Evolutionary conservation across 2,113 vertebrate species (phyloP).

Genomic region (Saccopteryx bilineata): DNA sequence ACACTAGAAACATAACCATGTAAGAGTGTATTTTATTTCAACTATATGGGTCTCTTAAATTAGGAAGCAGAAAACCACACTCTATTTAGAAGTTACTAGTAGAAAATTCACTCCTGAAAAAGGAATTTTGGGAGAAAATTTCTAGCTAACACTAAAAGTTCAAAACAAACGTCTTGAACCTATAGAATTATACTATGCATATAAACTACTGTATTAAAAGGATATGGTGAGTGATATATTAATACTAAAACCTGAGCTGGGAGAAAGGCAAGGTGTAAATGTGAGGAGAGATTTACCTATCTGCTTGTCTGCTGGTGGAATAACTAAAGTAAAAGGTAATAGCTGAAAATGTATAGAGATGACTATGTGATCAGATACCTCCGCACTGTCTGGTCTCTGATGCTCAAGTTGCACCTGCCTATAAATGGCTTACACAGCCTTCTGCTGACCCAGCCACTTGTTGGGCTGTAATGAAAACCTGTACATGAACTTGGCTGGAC

Average conservation of each 20-base stretch:
- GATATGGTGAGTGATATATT: not conserved
- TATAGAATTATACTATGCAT: not conserved
- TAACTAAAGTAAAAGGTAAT: conserved; percentile 33
- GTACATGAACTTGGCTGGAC: conserved; percentile 93
- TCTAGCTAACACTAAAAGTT: conserved; percentile 12
- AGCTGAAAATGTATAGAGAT: not conserved
- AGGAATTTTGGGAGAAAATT: not conserved
- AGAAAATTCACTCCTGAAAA: conserved; percentile 5
- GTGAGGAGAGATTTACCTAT: not conserved
- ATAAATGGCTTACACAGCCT: conserved; percentile 91
- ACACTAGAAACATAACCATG: not conserved
- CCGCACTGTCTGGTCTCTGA: no score
- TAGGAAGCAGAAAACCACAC: not conserved
- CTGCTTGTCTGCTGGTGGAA: not conserved
- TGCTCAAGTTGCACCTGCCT: no score
- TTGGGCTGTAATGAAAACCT: conserved; percentile 97
- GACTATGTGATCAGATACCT: not conserved
- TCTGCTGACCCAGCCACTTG: conserved; percentile 95
- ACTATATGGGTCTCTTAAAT: not conserved
- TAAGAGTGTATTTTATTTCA: conserved; percentile 27
- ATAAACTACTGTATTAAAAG: conserved; percentile 13
- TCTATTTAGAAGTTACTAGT: conserved; percentile 8
- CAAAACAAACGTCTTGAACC: not conserved
- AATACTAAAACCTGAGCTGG: not conserved
- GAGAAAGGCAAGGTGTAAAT: not conserved